Conservation (phyloP, 2,797 vertebrate species). For the Fistularia commersonii region DNA sequence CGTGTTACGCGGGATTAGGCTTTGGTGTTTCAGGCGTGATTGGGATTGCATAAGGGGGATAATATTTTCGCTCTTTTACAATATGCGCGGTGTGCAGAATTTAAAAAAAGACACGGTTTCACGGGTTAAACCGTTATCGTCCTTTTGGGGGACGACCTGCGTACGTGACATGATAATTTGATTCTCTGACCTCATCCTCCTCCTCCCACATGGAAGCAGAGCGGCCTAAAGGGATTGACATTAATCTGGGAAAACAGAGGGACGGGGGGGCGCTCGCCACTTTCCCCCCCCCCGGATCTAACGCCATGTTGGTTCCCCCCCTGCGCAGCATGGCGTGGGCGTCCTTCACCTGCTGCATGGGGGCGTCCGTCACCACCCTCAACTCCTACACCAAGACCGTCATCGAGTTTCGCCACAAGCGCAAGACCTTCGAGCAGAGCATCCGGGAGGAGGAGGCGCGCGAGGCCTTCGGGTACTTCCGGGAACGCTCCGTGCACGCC, state of each 20-base stretch:
- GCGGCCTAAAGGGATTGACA: constrained; percentile 28
- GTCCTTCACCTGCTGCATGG: constrained; percentile 96
- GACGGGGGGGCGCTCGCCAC: constrained; percentile 1
- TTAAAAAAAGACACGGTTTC: constrained; percentile 26
- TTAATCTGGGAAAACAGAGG: constrained; percentile 34
- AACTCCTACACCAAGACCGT: constrained; percentile 98
- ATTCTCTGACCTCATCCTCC: constrained; percentile 24
- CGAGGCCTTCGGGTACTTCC: constrained; percentile 86
- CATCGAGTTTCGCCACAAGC: constrained; percentile 94
- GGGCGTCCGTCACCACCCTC: constrained; percentile 91
- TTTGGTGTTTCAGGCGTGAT: constrained; percentile 58
- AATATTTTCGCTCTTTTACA: constrained; percentile 57
- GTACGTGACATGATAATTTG: constrained; percentile 30
- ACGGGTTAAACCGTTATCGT: constrained; percentile 44
- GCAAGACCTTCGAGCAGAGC: constrained; percentile 90
- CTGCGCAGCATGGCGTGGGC: constrained; percentile 89
- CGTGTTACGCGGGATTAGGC: constrained; percentile 68
- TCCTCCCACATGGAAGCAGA: constrained; percentile 2
- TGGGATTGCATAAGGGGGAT: constrained; percentile 67
- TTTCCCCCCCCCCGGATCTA: not conserved
- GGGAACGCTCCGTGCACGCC: constrained; percentile 79
- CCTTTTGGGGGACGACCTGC: constrained; percentile 22
- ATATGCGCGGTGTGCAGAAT: constrained; percentile 42
- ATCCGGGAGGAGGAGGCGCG: constrained; percentile 84
- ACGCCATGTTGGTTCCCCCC: not conserved